Evolutionary conservation across 1,140 invertebrate species (phyloP), one percentile per base, ranked within the genome.

Genomic region (Anastrepha ludens): DNA sequence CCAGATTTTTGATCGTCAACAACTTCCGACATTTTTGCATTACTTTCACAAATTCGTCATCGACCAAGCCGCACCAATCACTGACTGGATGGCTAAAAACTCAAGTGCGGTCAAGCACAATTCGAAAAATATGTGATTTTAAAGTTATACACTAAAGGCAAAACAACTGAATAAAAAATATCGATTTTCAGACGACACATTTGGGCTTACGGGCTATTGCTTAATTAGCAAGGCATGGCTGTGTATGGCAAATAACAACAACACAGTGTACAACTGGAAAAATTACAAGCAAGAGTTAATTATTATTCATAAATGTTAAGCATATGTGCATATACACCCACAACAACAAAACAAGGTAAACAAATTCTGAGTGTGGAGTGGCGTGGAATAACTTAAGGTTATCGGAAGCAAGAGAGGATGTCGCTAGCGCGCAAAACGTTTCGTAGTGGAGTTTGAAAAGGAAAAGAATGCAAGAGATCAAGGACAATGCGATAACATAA

Each of bases 41-140:
- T 81, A 81, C 74, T 81, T 55, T 81, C 74, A 81, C 74, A 81
- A 81, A 81, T 81, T 81, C 74, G 74, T 81, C 74, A 81, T 55
- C 74, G 47, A 47, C 11, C 74, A 81, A 81, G 74, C 74, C 74
- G 55, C 74, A 55, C 74, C 74, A 81, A 81, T 81, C 20, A 55
- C 74, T 81, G 47, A 81, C 74, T 81, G n/a, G 17, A 11, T 74
- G 70, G n/a, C 74, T 55, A 50, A 41, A 74, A 81, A 20, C 74
- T 17, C 50, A 81, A 81, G 17, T 58, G 20, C 74, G 47, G 20
- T 50, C 74, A 81, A 29, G 74, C 74, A 50, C 74, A 50, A n/a
- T 55, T 55, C 47, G 74, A 58, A 81, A 81, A 81, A 58, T 74
- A 20, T 81, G n/a, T 55, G 20, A 81, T 29, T 81, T 81, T 81